Evolutionary conservation across 2,113 vertebrate genomes (phyloP).

Genomic region (Ginglymostoma cirratum): DNA sequence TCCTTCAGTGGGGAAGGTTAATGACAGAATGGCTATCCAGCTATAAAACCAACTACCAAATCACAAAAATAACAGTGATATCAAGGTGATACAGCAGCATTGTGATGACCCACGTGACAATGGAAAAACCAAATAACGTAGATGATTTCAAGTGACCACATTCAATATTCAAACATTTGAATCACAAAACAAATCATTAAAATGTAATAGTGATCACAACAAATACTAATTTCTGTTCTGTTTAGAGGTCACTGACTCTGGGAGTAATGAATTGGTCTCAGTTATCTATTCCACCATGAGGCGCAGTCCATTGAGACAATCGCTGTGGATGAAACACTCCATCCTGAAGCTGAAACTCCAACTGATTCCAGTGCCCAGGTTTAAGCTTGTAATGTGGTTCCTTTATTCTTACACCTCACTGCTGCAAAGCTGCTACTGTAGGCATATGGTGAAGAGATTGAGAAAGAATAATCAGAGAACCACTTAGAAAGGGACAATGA

Average conservation of each 20-base stretch:
- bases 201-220: neutral
- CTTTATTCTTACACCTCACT: neutral
- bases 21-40: too few species aligned
- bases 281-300: neutral
- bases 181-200: neutral
- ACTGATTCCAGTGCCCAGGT: neutral
- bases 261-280: neutral
- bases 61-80: too few species aligned
- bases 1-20: too few species aligned
- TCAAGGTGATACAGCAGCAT: too few species aligned
- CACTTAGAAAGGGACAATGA: neutral
- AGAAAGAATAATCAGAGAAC: neutral
- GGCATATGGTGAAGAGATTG: neutral
- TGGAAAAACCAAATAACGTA: too few species aligned
- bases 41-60: too few species aligned
- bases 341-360: neutral
- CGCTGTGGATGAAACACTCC: neutral
- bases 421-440: neutral
- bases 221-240: neutral
- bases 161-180: neutral
- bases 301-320: neutral
- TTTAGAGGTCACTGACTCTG: neutral
- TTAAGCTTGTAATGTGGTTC: neutral
- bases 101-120: too few species aligned
- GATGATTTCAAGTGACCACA: neutral